These are phyloP conservation scores for Leucoraja ocellata DNA, from an alignment of 2,797 vertebrate species.

Conservation along the genomic window DNA sequence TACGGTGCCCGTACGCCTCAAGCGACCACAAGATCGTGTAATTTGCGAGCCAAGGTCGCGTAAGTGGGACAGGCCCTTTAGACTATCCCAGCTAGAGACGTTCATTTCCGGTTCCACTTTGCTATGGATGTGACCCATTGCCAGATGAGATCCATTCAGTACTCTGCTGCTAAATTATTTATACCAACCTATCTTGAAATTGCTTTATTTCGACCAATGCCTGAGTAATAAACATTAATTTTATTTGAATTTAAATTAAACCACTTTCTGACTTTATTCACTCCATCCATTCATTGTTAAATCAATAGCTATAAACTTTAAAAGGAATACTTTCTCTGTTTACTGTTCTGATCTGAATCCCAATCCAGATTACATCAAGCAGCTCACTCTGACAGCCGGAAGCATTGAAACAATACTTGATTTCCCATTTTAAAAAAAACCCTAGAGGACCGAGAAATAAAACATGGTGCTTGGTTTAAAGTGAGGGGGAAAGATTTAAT, in stretches of 20 bases:
- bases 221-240: conserved; percentile 23
- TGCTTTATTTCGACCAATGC: neutral
- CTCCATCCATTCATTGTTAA: neutral
- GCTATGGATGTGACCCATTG: neutral
- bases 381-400: neutral
- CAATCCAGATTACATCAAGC: neutral
- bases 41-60: too few relatives aligned
- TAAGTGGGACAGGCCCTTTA: neutral
- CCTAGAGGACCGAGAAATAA: neutral
- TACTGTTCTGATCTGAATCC: neutral
- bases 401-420: neutral
- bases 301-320: conserved; percentile 2
- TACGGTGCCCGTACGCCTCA: too few relatives aligned
- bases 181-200: neutral
- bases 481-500: too few relatives aligned
- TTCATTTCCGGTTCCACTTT: neutral
- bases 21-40: too few relatives aligned
- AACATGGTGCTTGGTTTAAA: too few relatives aligned
- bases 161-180: neutral
- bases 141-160: too few relatives aligned
- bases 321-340: neutral
- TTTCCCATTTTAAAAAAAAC: neutral
- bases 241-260: neutral
- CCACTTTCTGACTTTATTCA: neutral
- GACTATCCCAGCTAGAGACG: neutral